These are phyloP conservation scores for Microtus richardsoni DNA, from an alignment of 2,113 vertebrate species.

Conservation along the genomic window DNA sequence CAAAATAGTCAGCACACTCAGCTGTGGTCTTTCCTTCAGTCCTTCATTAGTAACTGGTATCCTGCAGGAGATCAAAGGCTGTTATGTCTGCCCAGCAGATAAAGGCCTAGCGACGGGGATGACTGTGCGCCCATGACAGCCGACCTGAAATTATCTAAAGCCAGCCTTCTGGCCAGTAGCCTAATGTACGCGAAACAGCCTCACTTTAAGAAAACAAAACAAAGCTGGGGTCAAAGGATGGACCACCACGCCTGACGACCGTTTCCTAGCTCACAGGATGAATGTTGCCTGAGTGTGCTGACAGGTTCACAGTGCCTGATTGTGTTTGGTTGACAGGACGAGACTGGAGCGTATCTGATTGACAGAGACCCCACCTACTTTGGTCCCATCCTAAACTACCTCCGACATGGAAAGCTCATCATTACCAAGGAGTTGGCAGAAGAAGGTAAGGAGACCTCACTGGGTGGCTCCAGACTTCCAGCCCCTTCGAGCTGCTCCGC, in stretches of 20 bases:
- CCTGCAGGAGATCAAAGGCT: conserved; percentile 14
- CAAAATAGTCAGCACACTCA: not conserved
- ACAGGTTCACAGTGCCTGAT: not conserved
- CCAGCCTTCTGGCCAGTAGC: not conserved
- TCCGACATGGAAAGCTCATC: conserved; percentile 99
- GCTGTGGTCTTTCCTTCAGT: not conserved
- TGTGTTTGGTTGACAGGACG: conserved; percentile 89
- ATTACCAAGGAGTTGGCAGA: conserved; percentile 98
- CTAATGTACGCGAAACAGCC: not conserved
- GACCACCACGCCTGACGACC: not conserved
- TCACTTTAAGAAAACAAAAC: not conserved
- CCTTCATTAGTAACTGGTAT: not conserved
- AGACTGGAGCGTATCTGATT: conserved; percentile 98
- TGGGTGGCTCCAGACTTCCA: not conserved
- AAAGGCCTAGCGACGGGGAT: not conserved
- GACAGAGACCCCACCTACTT: conserved; percentile 99
- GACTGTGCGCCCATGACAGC: not conserved
- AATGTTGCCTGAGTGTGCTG: not conserved
- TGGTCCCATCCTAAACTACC: conserved; percentile 98
- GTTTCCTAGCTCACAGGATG: not conserved
- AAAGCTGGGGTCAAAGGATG: not conserved
- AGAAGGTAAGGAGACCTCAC: conserved; percentile 90
- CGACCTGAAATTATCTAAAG: not conserved
- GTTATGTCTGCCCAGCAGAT: not conserved
- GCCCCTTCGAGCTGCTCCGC: not conserved